Conservation (phyloP, 2,888 invertebrate genomes). For the Serrognathus titanus region DNA sequence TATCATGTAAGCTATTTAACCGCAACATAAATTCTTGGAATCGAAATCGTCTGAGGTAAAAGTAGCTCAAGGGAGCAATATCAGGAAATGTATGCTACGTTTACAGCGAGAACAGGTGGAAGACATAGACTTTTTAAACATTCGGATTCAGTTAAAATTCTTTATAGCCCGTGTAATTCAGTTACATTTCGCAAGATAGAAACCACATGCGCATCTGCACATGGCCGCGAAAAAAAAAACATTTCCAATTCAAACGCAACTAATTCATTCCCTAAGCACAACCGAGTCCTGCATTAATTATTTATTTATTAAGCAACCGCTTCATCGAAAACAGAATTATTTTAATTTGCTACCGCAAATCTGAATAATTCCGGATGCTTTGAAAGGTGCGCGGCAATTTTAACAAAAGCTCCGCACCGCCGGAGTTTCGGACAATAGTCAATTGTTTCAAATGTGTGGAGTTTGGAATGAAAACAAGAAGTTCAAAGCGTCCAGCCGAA, state of each 20-base stretch:
- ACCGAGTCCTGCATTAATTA: too few relatives aligned
- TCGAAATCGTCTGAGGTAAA: constrained; percentile 22
- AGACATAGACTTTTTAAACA: constrained; percentile 40
- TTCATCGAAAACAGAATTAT: too few relatives aligned
- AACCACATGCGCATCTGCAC: constrained; percentile 17
- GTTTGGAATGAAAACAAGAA: neutral
- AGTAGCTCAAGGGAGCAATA: constrained; percentile 18
- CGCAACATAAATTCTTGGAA: constrained; percentile 20
- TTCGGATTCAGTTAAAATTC: constrained; percentile 41
- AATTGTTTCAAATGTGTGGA: constrained; percentile 18
- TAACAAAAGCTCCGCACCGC: constrained; percentile 16
- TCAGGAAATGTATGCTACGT: constrained; percentile 8
- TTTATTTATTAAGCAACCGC: too few relatives aligned
- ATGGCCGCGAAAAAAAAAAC: neutral
- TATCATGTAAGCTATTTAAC: constrained; percentile 21
- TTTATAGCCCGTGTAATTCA: constrained; percentile 36
- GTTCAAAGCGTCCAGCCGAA: constrained; percentile 1
- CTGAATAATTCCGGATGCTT: too few relatives aligned
- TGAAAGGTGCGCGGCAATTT: neutral
- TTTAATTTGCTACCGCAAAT: too few relatives aligned
- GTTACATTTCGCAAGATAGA: constrained; percentile 23
- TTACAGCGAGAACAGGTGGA: constrained; percentile 40
- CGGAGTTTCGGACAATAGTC: constrained; percentile 23
- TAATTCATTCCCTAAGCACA: too few relatives aligned
- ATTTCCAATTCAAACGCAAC: neutral